Evolutionary conservation across 2,113 vertebrate species (phyloP).

Genomic region (Myiopsitta monachus): DNA sequence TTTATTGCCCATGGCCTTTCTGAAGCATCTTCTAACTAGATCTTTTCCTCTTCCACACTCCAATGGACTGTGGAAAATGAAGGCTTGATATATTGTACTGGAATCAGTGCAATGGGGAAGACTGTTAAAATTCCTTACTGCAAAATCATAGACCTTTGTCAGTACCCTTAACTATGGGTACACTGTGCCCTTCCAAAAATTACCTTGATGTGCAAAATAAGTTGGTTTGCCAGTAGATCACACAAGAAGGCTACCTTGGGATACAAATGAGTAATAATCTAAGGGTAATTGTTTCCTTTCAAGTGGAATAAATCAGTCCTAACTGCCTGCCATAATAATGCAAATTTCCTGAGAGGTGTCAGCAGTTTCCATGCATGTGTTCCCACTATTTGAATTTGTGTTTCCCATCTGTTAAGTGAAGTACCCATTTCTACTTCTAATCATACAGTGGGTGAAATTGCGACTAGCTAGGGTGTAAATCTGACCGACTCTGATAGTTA

Average conservation of each 20-base stretch:
- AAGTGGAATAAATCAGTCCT: constrained; percentile 39
- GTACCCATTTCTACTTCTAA: not conserved
- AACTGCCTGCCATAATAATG: not conserved
- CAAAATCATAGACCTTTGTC: not conserved
- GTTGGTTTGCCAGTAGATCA: not conserved
- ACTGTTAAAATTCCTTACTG: constrained; percentile 22
- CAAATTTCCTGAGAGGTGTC: not conserved
- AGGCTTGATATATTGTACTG: not conserved
- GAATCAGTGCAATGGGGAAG: not conserved
- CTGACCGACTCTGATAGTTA: not conserved
- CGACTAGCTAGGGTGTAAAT: not conserved
- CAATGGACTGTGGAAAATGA: constrained; percentile 58
- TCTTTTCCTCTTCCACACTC: constrained; percentile 38
- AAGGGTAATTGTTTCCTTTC: constrained; percentile 37
- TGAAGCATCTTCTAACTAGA: constrained; percentile 17
- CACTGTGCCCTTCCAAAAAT: constrained; percentile 27
- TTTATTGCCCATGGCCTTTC: constrained; percentile 39
- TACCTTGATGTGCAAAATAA: not conserved
- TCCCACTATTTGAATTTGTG: not conserved
- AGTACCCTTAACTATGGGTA: not conserved
- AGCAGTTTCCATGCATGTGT: not conserved
- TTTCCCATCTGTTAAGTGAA: not conserved
- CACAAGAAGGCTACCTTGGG: not conserved
- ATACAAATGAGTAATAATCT: constrained; percentile 25
- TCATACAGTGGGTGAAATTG: not conserved